Percentiles rank a stretch among this genome's conserved stretches.
These are phyloP conservation scores for Leptinotarsa tumamoca DNA, from an alignment of 2,888 invertebrate genomes.

Conservation along the genomic window DNA sequence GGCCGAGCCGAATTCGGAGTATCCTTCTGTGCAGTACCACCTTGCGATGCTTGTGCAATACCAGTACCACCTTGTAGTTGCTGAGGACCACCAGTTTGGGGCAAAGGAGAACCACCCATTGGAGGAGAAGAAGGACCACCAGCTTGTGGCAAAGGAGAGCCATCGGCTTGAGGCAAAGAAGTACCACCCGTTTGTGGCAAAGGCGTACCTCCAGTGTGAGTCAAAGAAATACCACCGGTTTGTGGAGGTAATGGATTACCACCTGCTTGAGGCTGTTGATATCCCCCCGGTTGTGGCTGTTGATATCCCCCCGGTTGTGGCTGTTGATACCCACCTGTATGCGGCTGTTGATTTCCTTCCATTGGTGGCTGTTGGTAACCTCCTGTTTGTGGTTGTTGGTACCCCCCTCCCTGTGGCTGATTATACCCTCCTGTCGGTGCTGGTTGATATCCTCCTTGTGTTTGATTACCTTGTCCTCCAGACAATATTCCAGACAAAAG, in stretches of 20 bases:
- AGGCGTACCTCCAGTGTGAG: conserved; percentile 1
- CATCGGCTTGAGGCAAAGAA: conserved; percentile 1
- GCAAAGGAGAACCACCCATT: neutral
- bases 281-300: conserved; percentile 8
- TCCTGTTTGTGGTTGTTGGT: conserved; percentile 14
- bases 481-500: conserved; percentile 31
- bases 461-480: conserved; percentile 19
- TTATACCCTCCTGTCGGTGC: conserved; percentile 13
- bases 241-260: neutral
- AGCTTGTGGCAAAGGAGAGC: neutral
- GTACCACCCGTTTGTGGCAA: neutral
- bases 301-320: neutral
- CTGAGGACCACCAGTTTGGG: neutral
- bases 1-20: conserved; percentile 23
- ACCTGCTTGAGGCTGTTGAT: conserved; percentile 2
- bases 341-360: conserved; percentile 1
- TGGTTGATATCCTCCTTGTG: conserved; percentile 22
- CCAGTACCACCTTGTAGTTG: neutral
- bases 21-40: neutral
- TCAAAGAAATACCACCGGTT: neutral
- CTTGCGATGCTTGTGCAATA: neutral
- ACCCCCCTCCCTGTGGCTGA: conserved; percentile 7
- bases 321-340: neutral
- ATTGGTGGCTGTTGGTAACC: neutral
- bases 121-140: neutral